phyloP scores from a whole-genome alignment of 2,888 invertebrate genomes.

The Pimpla rufipes region DNA sequence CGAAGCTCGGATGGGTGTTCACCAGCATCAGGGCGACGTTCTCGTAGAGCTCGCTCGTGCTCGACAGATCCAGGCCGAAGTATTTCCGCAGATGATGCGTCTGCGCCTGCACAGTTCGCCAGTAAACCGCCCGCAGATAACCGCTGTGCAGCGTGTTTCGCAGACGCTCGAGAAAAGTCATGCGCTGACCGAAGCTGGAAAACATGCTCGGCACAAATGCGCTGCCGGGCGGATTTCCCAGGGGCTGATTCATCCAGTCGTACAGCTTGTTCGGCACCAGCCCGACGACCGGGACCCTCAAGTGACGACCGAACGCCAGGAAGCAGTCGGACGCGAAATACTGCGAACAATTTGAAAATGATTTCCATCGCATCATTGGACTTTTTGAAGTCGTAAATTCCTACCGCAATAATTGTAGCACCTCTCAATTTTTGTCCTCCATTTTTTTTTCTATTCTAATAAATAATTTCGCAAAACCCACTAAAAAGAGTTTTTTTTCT shows the following conservation, averaged over 20 bases:
- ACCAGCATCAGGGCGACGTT: slow-evolving; percentile 84
- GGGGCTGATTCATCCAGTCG: slow-evolving; percentile 74
- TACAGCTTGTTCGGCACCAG: slow-evolving; percentile 69
- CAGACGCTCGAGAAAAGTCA: slow-evolving; percentile 78
- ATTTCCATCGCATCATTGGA: not conserved
- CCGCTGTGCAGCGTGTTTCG: slow-evolving; percentile 66
- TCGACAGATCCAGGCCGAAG: slow-evolving; percentile 71
- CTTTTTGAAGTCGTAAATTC: too few species aligned
- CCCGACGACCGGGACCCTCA: slow-evolving; percentile 76
- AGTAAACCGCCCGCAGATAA: slow-evolving; percentile 42
- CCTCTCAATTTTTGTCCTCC: too few species aligned
- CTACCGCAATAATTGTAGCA: too few species aligned
- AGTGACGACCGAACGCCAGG: slow-evolving; percentile 75
- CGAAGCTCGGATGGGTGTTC: slow-evolving; percentile 87
- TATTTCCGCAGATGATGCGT: slow-evolving; percentile 69
- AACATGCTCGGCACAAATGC: slow-evolving; percentile 73
- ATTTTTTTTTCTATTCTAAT: too few species aligned
- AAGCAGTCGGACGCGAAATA: slow-evolving; percentile 75
- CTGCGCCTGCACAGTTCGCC: slow-evolving; percentile 64
- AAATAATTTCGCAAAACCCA: too few species aligned
- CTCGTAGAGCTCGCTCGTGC: slow-evolving; percentile 72
- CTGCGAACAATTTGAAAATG: slow-evolving; percentile 65
- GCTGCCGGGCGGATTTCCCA: slow-evolving; percentile 75
- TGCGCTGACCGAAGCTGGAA: slow-evolving; percentile 51
- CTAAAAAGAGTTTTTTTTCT: too few species aligned